Percentiles rank a stretch among this genome's conserved stretches.
phyloP scores from a whole-genome alignment of 2,797 vertebrate genomes.

The Acanthornis magna region DNA sequence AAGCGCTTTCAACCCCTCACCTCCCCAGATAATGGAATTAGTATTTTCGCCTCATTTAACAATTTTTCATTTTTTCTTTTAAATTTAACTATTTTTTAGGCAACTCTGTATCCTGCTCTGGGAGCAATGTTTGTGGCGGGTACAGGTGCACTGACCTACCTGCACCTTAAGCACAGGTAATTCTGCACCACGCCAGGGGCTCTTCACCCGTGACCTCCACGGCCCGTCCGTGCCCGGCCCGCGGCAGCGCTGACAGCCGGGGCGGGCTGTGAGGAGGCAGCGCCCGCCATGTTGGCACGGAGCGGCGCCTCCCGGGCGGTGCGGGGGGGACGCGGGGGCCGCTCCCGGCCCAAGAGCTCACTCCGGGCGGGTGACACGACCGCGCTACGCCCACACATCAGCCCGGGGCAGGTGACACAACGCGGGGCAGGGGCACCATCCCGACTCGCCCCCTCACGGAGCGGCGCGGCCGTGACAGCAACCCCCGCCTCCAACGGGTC shows the following conservation, averaged over 20 bases:
- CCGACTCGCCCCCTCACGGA: background rate
- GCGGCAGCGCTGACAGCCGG: background rate
- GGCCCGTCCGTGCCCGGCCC: background rate
- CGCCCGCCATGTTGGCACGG: background rate
- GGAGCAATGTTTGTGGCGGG: background rate
- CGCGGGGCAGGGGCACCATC: background rate
- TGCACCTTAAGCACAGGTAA: background rate
- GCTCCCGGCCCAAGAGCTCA: too few relatives aligned
- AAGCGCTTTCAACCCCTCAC: background rate
- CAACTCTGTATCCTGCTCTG: background rate
- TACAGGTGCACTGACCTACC: background rate
- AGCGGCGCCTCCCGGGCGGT: background rate
- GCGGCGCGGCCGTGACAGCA: background rate
- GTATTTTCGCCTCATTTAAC: background rate
- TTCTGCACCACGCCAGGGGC: background rate
- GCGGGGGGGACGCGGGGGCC: background rate
- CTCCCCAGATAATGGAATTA: rapidly evolving
- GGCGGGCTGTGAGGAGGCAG: too few relatives aligned
- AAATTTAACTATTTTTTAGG: background rate
- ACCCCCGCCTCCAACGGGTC: background rate
- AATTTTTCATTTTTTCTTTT: too few relatives aligned
- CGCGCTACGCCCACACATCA: rapidly evolving
- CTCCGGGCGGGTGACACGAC: rapidly evolving
- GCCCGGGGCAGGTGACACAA: background rate
- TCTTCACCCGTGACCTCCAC: background rate